Evolutionary conservation across 2,113 vertebrate species (phyloP), one percentile per base, ranked within the genome.

Genomic region (Passer domesticus): DNA sequence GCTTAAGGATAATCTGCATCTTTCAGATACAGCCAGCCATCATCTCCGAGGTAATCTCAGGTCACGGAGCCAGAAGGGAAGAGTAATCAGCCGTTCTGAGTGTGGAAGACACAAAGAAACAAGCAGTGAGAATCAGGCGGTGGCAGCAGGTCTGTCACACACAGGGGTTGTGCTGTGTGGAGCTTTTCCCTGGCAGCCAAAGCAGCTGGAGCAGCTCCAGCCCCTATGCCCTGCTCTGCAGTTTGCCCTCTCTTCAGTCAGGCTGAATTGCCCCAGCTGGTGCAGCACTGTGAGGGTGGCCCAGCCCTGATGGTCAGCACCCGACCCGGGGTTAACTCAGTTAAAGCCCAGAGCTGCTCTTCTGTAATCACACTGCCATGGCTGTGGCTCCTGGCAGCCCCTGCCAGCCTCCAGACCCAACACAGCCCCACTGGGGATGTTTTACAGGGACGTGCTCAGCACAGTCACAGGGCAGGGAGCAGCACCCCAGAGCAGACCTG

Each of bases 31-130:
- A 96, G 91, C 80, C 94, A 96, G 95, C 77, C 89, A 95, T 67
- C 95, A 49, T 84, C 91, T 93, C 83, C 74, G 62, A 94, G 91
- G 96, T 83, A 89, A 84, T 89, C 89, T 84, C 94, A 94, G 96
- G 96, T 94, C 91, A 86, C 44, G 69, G 92, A 91, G 89, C 25
- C 92, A 93, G 92, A 83, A 91, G 95, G 87, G 89, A 90, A 94
- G 89, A 90, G 94, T 60, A 95, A 93, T 94, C 95, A 96, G 96
- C 89, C 83, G 19, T 93, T 95, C 92, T 94, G 95, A 95, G 95
- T 90, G 95, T 93, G 96, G 96, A 96, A 96, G 94, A 94, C 96
- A 94, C 95, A 89, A 96, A 97, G 94, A 94, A 95, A 97, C 76
- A 97, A 77, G 94, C 95, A 94, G 95, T 95, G 81, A 97, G 95